Evolutionary conservation across 2,113 vertebrate species (phyloP), one percentile per base, ranked within the genome.

Genomic region (Apaloderma vittatum): DNA sequence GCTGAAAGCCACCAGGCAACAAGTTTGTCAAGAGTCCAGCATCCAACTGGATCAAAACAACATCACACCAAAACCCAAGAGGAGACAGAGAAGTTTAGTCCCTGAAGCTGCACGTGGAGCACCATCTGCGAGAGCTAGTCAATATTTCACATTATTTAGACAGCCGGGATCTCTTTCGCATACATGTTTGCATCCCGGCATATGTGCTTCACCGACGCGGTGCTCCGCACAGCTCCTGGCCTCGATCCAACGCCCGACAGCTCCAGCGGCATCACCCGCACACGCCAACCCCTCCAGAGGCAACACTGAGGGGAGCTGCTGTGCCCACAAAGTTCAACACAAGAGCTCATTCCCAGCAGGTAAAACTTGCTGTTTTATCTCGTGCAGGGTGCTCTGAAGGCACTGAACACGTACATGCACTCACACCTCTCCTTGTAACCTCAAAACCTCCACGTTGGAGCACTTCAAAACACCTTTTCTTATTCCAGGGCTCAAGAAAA

Each of bases 101-200:
- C 58, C 86, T 8, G 0, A 24, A 84, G 93, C 93, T 26, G 84
- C 95, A 96, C 76, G 80, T 86, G 94, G 83, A 94, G 96, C 72
- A 94, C 95, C 97, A 96, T 94, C 95, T 94, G 93, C 2, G 23
- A 77, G 72, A 94, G 75, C 72, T 57, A 93, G 92, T 95, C 96
- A 96, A 92, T 92, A 97, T 96, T 95, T 95, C 96, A 93, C 83
- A 78, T 96, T 94, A 96, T 97, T 97, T 95, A 96, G 94, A 94
- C 88, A 96, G 87, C 74, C 89, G 11, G 89, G 66, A 95, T 94
- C 95, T 93, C 93, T 91, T 68, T 77, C 10, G 51, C 49, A 16
- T 85, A 83, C 90, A 93, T 93, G 90, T 94, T 94, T 95, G 93
- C 94, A 88, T 57, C 57, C 90, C 23, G 9, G 93, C 95, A 94